A percentile compares a stretch with the other conserved stretches of the same genome.
phyloP scores from a whole-genome alignment of 2,797 vertebrate genomes.

The Mionectes olivaceus region DNA sequence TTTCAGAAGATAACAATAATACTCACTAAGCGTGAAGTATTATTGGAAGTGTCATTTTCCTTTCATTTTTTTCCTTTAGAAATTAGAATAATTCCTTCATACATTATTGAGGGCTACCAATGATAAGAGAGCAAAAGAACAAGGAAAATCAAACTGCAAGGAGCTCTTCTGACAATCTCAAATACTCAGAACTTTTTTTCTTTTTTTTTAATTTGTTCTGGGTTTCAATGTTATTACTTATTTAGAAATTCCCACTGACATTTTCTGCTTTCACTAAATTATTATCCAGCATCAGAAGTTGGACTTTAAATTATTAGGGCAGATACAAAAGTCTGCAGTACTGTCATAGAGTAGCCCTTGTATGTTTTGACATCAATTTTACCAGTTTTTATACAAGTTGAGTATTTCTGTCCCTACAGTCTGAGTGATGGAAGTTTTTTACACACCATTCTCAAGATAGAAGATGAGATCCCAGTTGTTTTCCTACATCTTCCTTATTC shows the following conservation, averaged over 20 bases:
- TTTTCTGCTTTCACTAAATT: background rate
- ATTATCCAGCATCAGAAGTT: background rate
- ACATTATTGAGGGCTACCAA: background rate
- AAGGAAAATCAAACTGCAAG: background rate
- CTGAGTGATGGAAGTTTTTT: background rate
- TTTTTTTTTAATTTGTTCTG: background rate
- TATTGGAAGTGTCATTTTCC: background rate
- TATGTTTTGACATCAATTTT: background rate
- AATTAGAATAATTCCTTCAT: background rate
- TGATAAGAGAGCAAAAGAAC: background rate
- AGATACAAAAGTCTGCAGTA: background rate
- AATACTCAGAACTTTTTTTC: background rate
- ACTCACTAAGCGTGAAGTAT: background rate
- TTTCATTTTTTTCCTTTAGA: background rate
- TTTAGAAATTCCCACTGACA: background rate
- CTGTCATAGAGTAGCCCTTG: background rate
- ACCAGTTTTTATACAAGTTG: background rate
- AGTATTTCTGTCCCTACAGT: background rate
- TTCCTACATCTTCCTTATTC: background rate
- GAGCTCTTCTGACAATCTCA: background rate
- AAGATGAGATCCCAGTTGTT: background rate
- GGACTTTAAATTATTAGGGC: background rate
- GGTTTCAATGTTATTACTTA: background rate
- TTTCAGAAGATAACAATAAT: background rate
- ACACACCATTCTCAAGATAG: background rate